Evolutionary conservation across 2,113 vertebrate species (phyloP).

Genomic region (Ginglymostoma cirratum): DNA sequence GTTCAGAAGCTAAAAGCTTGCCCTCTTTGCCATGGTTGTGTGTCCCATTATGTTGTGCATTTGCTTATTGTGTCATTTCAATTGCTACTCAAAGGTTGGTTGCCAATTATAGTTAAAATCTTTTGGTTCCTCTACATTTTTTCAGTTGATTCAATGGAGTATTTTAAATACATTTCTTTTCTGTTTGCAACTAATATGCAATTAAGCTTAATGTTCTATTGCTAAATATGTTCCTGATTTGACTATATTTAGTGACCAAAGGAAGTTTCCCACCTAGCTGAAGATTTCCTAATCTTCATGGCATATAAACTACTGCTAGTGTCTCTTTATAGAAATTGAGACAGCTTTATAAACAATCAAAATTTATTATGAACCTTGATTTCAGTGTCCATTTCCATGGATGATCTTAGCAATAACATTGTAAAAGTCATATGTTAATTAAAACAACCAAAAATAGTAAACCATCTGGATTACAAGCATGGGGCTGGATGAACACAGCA

Average conservation of each 20-base stretch:
- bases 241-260: not conserved
- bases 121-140: constrained; percentile 23
- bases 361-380: not conserved
- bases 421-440: not conserved
- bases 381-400: not conserved
- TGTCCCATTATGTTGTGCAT: not conserved
- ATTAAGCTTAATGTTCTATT: constrained; percentile 39
- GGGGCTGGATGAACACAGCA: too few relatives aligned
- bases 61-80: not conserved
- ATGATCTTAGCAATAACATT: not conserved
- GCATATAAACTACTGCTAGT: not conserved
- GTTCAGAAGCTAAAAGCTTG: not conserved
- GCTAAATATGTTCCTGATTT: not conserved
- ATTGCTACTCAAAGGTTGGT: not conserved
- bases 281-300: not conserved
- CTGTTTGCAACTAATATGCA: not conserved
- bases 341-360: not conserved
- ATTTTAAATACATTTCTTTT: constrained; percentile 58
- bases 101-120: constrained; percentile 19
- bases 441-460: not conserved
- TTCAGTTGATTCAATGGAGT: not conserved
- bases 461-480: too few relatives aligned
- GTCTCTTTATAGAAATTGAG: not conserved
- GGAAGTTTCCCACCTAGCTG: not conserved
- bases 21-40: not conserved